Base-by-base conservation (phyloP, 2,888 invertebrate genomes). In the Tenthredo amoena region DNA sequence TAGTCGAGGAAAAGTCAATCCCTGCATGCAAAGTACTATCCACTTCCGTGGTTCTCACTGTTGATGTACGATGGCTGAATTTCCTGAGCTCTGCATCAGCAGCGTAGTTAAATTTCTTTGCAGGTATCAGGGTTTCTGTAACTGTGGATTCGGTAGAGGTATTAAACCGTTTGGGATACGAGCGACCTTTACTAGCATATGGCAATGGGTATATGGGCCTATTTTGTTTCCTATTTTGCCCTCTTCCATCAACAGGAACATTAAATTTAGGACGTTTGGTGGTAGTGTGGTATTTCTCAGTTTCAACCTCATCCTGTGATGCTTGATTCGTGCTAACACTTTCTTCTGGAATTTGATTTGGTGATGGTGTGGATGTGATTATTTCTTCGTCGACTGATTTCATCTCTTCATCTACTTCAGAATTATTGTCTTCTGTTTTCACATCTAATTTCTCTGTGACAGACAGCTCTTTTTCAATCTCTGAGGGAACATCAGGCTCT, bases 71-170 rank as follows among this genome's bases (percentile, higher is more conserved):
- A 26, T 90, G 86, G 0, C 91, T 90, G 12, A 92, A 92, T 58
- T 91, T 92, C n/a, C 93, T 88, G 31, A 90, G 88, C 40, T 88
- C 84, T 12, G 93, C 93, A 84, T 93, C 92, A 0, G 93, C 93
- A 9, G 87, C 89, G 86, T 91, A 93, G 85, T 93, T 93, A 68
- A 93, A 93, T 86, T 92, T 93, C 65, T 89, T 93, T 0, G 92
- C 91, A 0, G 93, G 93, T 65, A 93, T 90, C n/a, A 93, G 86
- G 0, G 92, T 93, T 86, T 93, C 93, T 2, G 91, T 93, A 6
- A 92, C 86, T 4, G 91, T 86, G 10, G 88, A 85, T 79, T 93
- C 91, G 15, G 86, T 86, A 2, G 91, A 86, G 34, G 85, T 87
- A 26, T 88, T 89, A 0, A 89, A 86, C 3, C 89, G 89, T 86